Base-by-base conservation (phyloP, 2,113 vertebrate genomes). In the Peromyscus maniculatus region DNA sequence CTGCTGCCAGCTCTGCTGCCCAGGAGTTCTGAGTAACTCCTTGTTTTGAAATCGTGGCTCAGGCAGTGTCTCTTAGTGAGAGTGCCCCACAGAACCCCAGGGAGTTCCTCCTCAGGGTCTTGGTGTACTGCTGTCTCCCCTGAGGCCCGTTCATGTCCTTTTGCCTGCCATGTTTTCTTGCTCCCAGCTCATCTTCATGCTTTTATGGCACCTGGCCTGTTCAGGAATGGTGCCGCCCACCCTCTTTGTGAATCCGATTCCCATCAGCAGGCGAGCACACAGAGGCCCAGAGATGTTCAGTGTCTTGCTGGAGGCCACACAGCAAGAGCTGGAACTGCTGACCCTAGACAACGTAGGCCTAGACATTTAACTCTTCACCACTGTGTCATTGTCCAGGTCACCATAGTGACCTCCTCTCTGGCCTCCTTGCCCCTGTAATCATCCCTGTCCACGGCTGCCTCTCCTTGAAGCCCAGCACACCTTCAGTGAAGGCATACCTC, bases 111-210 rank as follows among this genome's bases (percentile, higher is more conserved):
- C 52, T 52, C 67, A 21, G 78, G 46, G 8, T 33, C 82, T 2
- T 31, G 33, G 52, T 16, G 55, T 31, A 46, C 26, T 3, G 16
- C 39, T n/a, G 39, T 2, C 33, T 26, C 5, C n/a, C 22, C 49
- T 4, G 7, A 24, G 17, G 8, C 43, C 24, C 5, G 1, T 8
- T 26, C 7, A 3, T 10, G 1, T 24, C 49, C 15, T 15, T n/a
- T 26, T 5, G 43, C 33, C 43, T 59, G 3, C 55, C 15, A 16
- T 2, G 0, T 3, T 17, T 1, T 0, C 39, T 22, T 26, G 43
- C 13, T 39, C n/a, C n/a, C 26, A 4, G 5, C 36, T 24, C 31
- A 39, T 89, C 21, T 28, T 16, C 9, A 8, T 26, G n/a, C 3
- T 64, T 26, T 33, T 9, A 0, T 7, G 17, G 74, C 6, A 5